Evolutionary conservation across 2,797 vertebrate species (phyloP).

Genomic region (Coranthus polyacanthus): DNA sequence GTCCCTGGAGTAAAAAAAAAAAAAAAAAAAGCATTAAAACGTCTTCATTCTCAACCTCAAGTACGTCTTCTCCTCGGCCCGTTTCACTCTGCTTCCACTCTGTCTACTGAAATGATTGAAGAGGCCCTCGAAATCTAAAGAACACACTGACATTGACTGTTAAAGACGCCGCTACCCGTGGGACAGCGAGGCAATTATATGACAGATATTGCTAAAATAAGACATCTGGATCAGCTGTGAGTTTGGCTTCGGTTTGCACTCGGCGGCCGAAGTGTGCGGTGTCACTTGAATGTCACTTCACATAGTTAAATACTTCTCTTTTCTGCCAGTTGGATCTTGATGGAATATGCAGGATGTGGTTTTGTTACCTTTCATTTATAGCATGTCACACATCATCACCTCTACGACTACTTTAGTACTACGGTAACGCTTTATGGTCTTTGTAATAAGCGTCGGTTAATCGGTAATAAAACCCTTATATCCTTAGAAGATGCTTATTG

Average conservation of each 20-base stretch:
- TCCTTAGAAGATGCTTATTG: too few relatives aligned
- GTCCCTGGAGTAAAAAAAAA: too few relatives aligned
- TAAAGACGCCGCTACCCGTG: constrained; percentile 43
- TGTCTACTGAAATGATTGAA: constrained; percentile 9
- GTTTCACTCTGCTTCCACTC: neutral
- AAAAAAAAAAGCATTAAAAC: too few relatives aligned
- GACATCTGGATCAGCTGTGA: constrained; percentile 14
- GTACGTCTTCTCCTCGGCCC: neutral
- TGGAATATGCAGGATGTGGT: neutral
- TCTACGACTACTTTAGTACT: neutral
- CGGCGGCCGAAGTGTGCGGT: neutral
- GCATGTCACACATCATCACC: neutral
- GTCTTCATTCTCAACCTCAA: neutral
- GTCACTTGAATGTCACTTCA: constrained; percentile 8
- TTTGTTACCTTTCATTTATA: neutral
- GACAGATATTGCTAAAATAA: constrained; percentile 36
- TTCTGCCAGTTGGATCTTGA: constrained; percentile 15
- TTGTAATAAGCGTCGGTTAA: too few relatives aligned
- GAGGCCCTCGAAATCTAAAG: constrained; percentile 7
- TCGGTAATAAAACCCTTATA: too few relatives aligned
- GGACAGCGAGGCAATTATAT: constrained; percentile 24
- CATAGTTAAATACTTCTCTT: constrained; percentile 13
- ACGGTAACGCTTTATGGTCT: too few relatives aligned
- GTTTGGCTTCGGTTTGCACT: constrained; percentile 29
- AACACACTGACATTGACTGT: constrained; percentile 25